Percentiles rank a stretch among this genome's conserved stretches.
These are phyloP conservation scores for Psilopogon haemacephalus DNA, from an alignment of 2,113 vertebrate species.

Conservation along the genomic window DNA sequence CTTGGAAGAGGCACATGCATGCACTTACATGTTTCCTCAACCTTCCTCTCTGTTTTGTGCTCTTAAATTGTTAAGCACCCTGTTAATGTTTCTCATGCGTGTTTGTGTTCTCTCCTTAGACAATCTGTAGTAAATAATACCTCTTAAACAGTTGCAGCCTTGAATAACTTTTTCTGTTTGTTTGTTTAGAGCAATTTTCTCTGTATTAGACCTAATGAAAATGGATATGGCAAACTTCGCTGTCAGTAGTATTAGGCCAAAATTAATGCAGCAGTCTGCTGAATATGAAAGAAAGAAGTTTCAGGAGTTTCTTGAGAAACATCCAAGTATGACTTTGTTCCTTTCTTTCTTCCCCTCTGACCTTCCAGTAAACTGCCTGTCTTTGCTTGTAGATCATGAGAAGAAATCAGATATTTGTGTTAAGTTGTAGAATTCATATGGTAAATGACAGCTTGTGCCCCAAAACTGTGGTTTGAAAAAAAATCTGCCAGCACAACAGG, in stretches of 20 bases:
- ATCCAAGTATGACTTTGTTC: conserved; percentile 85
- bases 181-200: conserved; percentile 88
- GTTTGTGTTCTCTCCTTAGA: conserved; percentile 19
- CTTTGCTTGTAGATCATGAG: conserved; percentile 26
- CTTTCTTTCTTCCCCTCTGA: conserved; percentile 58
- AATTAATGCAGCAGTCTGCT: conserved; percentile 94
- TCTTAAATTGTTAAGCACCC: not conserved
- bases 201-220: conserved; percentile 94
- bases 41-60: not conserved
- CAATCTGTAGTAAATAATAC: not conserved
- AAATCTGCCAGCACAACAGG: not conserved
- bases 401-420: not conserved
- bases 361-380: conserved; percentile 16
- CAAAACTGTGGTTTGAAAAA: not conserved
- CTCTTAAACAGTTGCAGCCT: conserved; percentile 20
- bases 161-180: conserved; percentile 46
- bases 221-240: conserved; percentile 97
- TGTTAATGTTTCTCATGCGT: conserved; percentile 10
- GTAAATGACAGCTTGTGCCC: not conserved
- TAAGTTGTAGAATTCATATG: not conserved
- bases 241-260: conserved; percentile 89
- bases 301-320: conserved; percentile 91
- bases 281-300: conserved; percentile 98
- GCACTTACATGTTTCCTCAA: not conserved
- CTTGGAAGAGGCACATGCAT: not conserved